Conservation (phyloP, 23 tunicate genomes). For the Diplosoma virens region DNA sequence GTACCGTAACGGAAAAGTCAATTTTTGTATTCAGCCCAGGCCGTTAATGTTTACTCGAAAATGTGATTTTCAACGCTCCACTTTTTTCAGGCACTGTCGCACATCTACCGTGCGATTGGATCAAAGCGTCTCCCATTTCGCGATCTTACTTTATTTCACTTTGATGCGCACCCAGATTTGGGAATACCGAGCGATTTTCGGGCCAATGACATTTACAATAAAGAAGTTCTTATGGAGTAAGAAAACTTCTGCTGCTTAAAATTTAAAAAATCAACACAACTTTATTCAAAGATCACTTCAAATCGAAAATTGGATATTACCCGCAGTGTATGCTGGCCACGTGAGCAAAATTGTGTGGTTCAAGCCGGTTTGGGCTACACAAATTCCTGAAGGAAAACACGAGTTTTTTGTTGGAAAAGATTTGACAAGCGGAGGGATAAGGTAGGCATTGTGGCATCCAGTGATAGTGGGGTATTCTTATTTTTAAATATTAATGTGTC, state of each 20-base stretch:
- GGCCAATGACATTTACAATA: conserved; percentile 46
- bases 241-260: background rate
- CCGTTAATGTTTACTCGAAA: no score
- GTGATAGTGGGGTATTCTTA: no score
- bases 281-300: conserved; percentile 29
- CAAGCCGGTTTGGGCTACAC: conserved; percentile 81
- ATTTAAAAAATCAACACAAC: background rate
- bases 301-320: conserved; percentile 94
- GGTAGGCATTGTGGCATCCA: conserved; percentile 1
- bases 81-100: conserved; percentile 44
- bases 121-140: conserved; percentile 50
- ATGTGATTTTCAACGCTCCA: no score
- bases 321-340: conserved; percentile 84
- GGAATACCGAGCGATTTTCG: conserved; percentile 52
- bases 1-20: no score
- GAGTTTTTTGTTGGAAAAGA: conserved; percentile 59
- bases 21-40: no score
- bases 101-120: conserved; percentile 78
- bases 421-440: background rate
- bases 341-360: conserved; percentile 66
- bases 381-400: conserved; percentile 50
- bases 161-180: conserved; percentile 88
- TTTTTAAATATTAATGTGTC: no score
- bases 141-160: conserved; percentile 49
- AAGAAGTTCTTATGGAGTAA: conserved; percentile 42